Base-by-base conservation (phyloP, 2,888 invertebrate species). In the Catotricha subobsoleta region DNA sequence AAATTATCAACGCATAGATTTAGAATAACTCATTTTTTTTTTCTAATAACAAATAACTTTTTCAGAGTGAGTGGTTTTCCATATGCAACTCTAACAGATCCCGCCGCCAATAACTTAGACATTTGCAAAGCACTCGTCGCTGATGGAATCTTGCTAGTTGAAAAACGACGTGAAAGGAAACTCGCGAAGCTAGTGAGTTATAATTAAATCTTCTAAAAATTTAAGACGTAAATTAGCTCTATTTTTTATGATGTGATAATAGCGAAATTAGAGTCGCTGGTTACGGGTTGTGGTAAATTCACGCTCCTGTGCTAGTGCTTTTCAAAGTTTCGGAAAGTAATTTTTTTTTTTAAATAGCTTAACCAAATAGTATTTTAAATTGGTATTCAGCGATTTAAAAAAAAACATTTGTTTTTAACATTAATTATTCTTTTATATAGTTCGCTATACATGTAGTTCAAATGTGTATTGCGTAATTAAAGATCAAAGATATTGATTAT, bases 111-210 rank as follows among this genome's bases (percentile, higher is more conserved):
- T 44, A 47, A 45, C 27, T 49, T 55, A 19, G 62, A 60, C 42
- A 61, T 86, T 47, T 74, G 72, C 36, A 79, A 84, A 65, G 74
- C 71, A 49, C 70, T 98, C 46, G 75, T 97, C 44, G 71, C 75
- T 44, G 88, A 92, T 49, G 97, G 97, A 2, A 69, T 81, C 44
- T 71, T 91, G 33, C 62, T 92, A 46, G 78, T 82, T 48, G 91
- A 92, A 43, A 68, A 71, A 44, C 67, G 80, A 47, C 77, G 81
- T 49, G 92, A 92, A 55, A 76, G 76, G 48, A 75, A 87, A 50
- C 73, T 94, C 48, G 74, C 76, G 46, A 74, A 76, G 57, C 62
- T 92, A 59, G 75, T 82, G 60, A 64, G 66, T 56, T 10, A n/a
- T n/a, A n/a, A n/a, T n/a, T n/a, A n/a, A n/a, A n/a, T n/a, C n/a